A percentile compares a stretch with the other conserved stretches of the same genome.
These are phyloP conservation scores for Micromussa lordhowensis DNA, from an alignment of 92 coral and sea anemone species.

Conservation along the genomic window DNA sequence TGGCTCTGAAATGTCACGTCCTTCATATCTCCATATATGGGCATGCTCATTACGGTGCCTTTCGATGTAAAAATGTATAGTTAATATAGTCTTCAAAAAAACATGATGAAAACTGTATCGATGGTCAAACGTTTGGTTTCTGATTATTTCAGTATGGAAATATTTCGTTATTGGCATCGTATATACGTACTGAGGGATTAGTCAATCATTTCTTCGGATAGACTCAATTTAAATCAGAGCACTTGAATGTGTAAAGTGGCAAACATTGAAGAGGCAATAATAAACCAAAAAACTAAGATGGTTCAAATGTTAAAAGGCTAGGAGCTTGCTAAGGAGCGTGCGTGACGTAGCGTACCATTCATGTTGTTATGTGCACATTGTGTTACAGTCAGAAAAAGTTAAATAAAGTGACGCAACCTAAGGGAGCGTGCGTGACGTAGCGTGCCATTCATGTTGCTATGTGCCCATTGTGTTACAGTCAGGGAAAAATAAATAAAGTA, in stretches of 20 bases:
- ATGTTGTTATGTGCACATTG: too few relatives aligned
- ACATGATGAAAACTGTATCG: neutral
- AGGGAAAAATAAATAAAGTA: neutral
- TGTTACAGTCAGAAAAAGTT: too few relatives aligned
- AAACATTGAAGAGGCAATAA: neutral
- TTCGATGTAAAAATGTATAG: neutral
- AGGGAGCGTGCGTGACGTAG: too few relatives aligned
- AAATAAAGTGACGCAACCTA: neutral
- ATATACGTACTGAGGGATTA: neutral
- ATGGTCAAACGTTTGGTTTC: neutral
- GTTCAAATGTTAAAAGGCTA: neutral
- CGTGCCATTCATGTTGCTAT: too few relatives aligned
- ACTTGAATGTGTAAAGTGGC: neutral
- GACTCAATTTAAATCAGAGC: too few relatives aligned
- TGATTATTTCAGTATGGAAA: too few relatives aligned
- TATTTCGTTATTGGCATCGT: neutral
- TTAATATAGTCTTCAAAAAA: neutral
- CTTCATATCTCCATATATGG: conserved; percentile 98
- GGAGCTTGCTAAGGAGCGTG: too few relatives aligned
- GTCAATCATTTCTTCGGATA: neutral
- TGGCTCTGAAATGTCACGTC: conserved; percentile 84
- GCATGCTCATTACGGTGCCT: conserved; percentile 86
- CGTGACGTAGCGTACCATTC: too few relatives aligned
- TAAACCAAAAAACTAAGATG: neutral
- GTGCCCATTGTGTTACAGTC: too few relatives aligned